Percentiles rank a stretch among this genome's conserved stretches.
These are phyloP conservation scores for Psylliodes chrysocephalus DNA, from an alignment of 2,888 invertebrate species.

Conservation along the genomic window DNA sequence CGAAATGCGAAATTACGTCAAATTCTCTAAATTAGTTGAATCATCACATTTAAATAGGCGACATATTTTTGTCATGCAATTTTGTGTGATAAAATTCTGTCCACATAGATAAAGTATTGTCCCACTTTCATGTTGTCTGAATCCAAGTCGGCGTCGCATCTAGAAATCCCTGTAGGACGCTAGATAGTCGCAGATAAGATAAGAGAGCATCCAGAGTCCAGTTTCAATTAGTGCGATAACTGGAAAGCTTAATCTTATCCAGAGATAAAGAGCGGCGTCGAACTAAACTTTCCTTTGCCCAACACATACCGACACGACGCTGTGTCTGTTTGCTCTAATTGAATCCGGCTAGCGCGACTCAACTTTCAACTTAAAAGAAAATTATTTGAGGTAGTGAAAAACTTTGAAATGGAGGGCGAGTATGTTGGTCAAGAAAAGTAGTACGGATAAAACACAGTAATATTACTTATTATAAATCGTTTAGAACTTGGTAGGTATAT, in stretches of 20 bases:
- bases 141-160: background rate
- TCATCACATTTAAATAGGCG: too few relatives aligned
- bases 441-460: too few relatives aligned
- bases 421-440: too few relatives aligned
- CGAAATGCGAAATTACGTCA: too few relatives aligned
- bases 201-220: slow-evolving; percentile 53
- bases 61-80: too few relatives aligned
- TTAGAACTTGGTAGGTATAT: too few relatives aligned
- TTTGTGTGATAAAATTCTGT: background rate
- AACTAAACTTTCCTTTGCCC: slow-evolving; percentile 43
- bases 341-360: background rate
- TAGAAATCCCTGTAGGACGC: slow-evolving; percentile 30
- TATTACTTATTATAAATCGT: too few relatives aligned
- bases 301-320: background rate
- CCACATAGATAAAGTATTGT: background rate
- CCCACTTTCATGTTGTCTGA: background rate
- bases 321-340: slow-evolving; percentile 4
- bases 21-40: too few relatives aligned
- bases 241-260: slow-evolving; percentile 57
- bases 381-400: background rate
- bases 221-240: slow-evolving; percentile 60
- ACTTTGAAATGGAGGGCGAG: too few relatives aligned
- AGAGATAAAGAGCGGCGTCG: slow-evolving; percentile 51
- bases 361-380: background rate
- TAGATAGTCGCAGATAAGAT: slow-evolving; percentile 39